These are phyloP conservation scores for Corythoichthys haematopterus DNA, from an alignment of 2,113 vertebrate species.

Conservation along the genomic window DNA sequence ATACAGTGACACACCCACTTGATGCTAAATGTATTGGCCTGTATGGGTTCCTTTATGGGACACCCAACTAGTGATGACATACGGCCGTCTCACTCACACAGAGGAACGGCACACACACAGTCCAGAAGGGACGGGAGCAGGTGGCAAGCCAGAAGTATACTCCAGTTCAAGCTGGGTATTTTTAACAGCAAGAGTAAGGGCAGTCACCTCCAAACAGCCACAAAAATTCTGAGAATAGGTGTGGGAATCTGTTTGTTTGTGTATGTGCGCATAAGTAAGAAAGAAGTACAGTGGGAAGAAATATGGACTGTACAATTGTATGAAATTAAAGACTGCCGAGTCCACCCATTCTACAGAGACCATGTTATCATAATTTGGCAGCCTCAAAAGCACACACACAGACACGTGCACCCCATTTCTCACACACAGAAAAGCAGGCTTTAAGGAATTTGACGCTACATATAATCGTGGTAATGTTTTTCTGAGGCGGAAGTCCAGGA, in stretches of 20 bases:
- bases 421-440: constrained; percentile 5
- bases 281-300: neutral
- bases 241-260: constrained; percentile 11
- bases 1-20: constrained; percentile 20
- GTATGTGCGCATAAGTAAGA: neutral
- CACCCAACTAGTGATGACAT: constrained; percentile 53
- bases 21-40: constrained; percentile 17
- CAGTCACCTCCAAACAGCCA: constrained; percentile 45
- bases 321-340: constrained; percentile 21
- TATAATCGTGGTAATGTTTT: constrained; percentile 28
- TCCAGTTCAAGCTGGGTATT: constrained; percentile 52
- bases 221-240: constrained; percentile 56
- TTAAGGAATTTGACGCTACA: constrained; percentile 28
- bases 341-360: constrained; percentile 63
- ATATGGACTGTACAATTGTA: neutral
- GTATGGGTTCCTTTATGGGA: constrained; percentile 33
- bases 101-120: neutral
- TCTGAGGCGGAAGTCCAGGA: constrained; percentile 6
- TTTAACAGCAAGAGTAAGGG: constrained; percentile 52
- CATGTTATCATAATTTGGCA: constrained; percentile 56
- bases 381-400: constrained; percentile 7
- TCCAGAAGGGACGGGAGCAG: constrained; percentile 63
- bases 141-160: constrained; percentile 51
- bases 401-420: constrained; percentile 18
- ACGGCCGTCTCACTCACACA: constrained; percentile 17